Evolutionary conservation across 1,140 invertebrate species (phyloP).

Genomic region (Cheumatopsyche charites): DNA sequence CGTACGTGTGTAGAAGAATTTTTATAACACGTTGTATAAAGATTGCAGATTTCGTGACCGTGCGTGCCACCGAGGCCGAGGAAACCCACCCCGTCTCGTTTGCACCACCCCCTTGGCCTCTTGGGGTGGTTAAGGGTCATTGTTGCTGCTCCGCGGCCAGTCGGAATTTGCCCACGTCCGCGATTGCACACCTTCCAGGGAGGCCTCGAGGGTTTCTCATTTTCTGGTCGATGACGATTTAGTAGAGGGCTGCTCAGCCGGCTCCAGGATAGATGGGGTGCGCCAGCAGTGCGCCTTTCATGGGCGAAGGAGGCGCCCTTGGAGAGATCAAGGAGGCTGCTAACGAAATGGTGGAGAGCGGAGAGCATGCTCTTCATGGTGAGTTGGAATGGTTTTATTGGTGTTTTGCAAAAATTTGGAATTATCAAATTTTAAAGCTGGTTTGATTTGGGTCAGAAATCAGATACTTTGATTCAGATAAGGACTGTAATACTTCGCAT

Average conservation of each 20-base stretch:
- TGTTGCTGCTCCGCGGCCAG: slow-evolving; percentile 28
- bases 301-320: slow-evolving; percentile 45
- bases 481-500: no score
- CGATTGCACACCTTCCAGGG: not conserved
- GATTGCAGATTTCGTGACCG: slow-evolving; percentile 21
- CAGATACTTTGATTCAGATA: no score
- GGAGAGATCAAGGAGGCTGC: slow-evolving; percentile 45
- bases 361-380: slow-evolving; percentile 45
- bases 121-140: slow-evolving; percentile 18
- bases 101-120: not conserved
- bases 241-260: not conserved
- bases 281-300: slow-evolving; percentile 47
- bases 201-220: not conserved
- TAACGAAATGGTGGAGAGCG: slow-evolving; percentile 44
- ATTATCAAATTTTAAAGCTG: no score
- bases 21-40: slow-evolving; percentile 23
- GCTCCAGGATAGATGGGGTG: no score
- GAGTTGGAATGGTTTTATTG: slow-evolving; percentile 23
- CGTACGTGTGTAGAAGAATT: slow-evolving; percentile 5
- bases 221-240: not conserved
- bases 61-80: not conserved
- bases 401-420: no score
- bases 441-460: no score
- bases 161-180: slow-evolving; percentile 8
- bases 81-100: not conserved